Base-by-base conservation (phyloP, 92 coral and sea anemone genomes). In the Chrysogorgia sp. region DNA sequence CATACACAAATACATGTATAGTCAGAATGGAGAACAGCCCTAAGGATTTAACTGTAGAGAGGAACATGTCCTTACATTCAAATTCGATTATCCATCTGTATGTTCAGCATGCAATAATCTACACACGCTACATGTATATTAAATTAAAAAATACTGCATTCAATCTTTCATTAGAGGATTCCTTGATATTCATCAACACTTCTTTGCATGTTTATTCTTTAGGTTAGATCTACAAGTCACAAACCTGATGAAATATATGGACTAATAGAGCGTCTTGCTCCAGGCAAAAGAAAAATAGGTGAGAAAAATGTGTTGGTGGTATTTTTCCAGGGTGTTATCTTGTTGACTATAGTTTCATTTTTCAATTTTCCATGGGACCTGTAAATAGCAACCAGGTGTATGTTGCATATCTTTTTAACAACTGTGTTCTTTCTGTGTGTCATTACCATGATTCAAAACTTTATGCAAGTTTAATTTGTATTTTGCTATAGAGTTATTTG, bases 211-310 rank as follows among this genome's bases (percentile, higher is more conserved):
- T 33, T 22, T 26, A 6, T 10, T 25, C 52, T 4, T 31, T 68
- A 94, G 98, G 99, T 96, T 10, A 88, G 99, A 22, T 91, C 93
- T 67, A 96, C 99, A 25, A 96, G 99, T 75, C 99, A 91, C 88
- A 96, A 96, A 47, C 99, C 99, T 6, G 98, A 94, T 76, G 98
- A 94, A 82, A 94, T 94, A 37, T 94, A 94, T 34, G 98, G 98
- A 34, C 86, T 94, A 10, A 94, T 94, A 30, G 98, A 94, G 61
- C 83, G 98, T 30, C 87, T 94, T 21, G 57, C 97, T 13, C 98
- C 98, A 3, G 98, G 98, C 26, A 81, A 90, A 22, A 85, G 97
- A 49, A 94, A 94, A 74, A 66, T 94, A 70, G 98, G 98, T 91
- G 43, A 26, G 67, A 67, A 30, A 25, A 64, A 30, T n/a, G 48